A percentile compares a stretch with the other conserved stretches of the same genome.
These are phyloP conservation scores for Morbakka virulenta DNA, from an alignment of 30 jellyfish, hydroid and myxozoan genomes.

Conservation along the genomic window DNA sequence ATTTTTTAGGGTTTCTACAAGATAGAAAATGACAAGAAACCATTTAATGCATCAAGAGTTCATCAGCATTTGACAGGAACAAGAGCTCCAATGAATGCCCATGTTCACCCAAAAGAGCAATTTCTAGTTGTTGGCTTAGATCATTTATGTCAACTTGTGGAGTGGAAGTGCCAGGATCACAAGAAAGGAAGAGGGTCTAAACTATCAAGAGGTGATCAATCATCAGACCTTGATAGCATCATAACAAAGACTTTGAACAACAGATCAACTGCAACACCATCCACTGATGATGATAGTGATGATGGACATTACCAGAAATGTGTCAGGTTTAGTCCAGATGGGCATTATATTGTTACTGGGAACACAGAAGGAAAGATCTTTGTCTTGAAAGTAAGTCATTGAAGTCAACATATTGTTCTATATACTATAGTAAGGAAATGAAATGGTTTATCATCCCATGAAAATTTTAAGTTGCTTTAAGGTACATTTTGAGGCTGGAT, in stretches of 20 bases:
- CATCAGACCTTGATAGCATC: too few species aligned
- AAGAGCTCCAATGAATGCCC: slow-evolving; percentile 78
- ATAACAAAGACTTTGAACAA: too few species aligned
- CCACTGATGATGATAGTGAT: slow-evolving; percentile 64
- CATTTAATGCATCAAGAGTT: slow-evolving; percentile 45
- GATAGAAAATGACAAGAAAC: slow-evolving; percentile 36
- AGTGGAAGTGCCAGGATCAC: too few species aligned
- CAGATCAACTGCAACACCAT: too few species aligned
- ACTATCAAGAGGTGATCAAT: too few species aligned
- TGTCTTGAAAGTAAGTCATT: slow-evolving; percentile 50
- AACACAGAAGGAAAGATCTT: slow-evolving; percentile 72
- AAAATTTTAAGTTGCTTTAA: too few species aligned
- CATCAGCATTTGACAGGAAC: slow-evolving; percentile 55
- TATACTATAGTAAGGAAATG: too few species aligned
- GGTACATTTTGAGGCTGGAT: too few species aligned
- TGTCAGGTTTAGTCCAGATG: slow-evolving; percentile 72
- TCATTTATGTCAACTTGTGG: slow-evolving; percentile 71
- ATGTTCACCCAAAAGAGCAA: slow-evolving; percentile 37
- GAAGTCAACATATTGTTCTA: too few species aligned
- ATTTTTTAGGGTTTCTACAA: slow-evolving; percentile 66
- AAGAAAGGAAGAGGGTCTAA: too few species aligned
- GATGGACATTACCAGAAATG: slow-evolving; percentile 90
- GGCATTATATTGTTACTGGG: slow-evolving; percentile 62
- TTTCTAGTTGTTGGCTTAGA: slow-evolving; percentile 88
- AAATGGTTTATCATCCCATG: too few species aligned